A percentile compares a stretch with the other conserved stretches of the same genome.
phyloP scores from a whole-genome alignment of 2,888 invertebrate genomes.

The Tricholauxania praeusta region DNA sequence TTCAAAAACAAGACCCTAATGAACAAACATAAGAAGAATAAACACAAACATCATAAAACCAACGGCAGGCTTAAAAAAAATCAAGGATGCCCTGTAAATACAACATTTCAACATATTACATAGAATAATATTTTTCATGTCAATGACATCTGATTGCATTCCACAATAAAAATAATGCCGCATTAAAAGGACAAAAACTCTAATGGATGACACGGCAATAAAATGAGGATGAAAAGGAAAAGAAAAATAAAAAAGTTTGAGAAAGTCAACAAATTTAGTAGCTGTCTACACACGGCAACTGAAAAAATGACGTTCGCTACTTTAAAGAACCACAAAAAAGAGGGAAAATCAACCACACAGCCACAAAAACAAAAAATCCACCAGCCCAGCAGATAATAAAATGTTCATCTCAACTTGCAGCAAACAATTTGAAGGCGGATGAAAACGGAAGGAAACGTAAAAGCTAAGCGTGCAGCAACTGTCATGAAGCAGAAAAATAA shows the following conservation, averaged over 20 bases:
- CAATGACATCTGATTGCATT: conserved; percentile 2
- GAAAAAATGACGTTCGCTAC: conserved; percentile 6
- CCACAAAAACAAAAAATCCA: not conserved
- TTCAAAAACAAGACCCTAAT: no score
- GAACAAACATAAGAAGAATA: no score
- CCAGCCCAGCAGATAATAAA: not conserved
- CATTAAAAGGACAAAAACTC: not conserved
- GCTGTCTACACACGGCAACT: not conserved
- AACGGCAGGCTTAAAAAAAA: no score
- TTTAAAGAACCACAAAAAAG: not conserved
- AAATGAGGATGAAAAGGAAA: not conserved
- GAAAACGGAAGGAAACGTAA: conserved; percentile 16
- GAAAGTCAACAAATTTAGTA: not conserved
- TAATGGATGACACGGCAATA: not conserved
- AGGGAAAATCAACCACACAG: not conserved
- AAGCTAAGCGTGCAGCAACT: not conserved
- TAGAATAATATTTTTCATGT: conserved; percentile 3
- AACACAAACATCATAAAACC: no score
- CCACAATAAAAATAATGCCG: no score
- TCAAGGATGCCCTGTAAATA: not conserved
- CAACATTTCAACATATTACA: not conserved
- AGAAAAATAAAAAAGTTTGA: not conserved
- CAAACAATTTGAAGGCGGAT: conserved; percentile 14
- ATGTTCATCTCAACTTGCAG: conserved; percentile 3
- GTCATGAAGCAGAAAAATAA: conserved; percentile 15